Conservation (phyloP, 2,888 invertebrate species). For the Nomada ferruginata region DNA sequence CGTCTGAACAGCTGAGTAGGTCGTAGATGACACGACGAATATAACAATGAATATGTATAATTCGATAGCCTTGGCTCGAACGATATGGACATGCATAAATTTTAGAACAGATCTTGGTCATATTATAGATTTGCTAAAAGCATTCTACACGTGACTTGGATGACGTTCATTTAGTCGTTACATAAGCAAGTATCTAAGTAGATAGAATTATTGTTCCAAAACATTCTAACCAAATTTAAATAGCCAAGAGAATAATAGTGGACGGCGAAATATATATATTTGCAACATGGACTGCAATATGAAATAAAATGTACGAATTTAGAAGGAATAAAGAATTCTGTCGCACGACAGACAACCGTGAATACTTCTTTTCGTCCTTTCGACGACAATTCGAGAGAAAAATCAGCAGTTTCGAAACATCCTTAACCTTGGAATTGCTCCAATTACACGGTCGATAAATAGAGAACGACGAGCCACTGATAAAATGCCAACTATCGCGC, state of each 20-base stretch:
- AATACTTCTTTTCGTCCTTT: constrained; percentile 4
- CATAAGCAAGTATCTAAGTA: not conserved
- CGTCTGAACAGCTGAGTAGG: no score
- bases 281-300: no score
- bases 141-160: not conserved
- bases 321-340: not conserved
- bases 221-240: not conserved
- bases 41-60: no score
- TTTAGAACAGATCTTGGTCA: constrained; percentile 3
- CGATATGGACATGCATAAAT: not conserved
- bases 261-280: no score
- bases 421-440: constrained; percentile 57
- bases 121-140: not conserved
- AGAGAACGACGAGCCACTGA: constrained; percentile 49
- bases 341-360: not conserved
- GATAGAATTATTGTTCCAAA: not conserved
- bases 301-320: not conserved
- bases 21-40: no score
- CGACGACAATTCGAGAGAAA: constrained; percentile 1
- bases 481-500: constrained; percentile 53
- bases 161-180: not conserved
- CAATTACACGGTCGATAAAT: constrained; percentile 56
- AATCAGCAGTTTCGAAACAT: constrained; percentile 32
- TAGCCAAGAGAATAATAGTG: not conserved
- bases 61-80: not conserved